Evolutionary conservation across 2,888 invertebrate genomes (phyloP).

Genomic region (Xanthorhoe designata): DNA sequence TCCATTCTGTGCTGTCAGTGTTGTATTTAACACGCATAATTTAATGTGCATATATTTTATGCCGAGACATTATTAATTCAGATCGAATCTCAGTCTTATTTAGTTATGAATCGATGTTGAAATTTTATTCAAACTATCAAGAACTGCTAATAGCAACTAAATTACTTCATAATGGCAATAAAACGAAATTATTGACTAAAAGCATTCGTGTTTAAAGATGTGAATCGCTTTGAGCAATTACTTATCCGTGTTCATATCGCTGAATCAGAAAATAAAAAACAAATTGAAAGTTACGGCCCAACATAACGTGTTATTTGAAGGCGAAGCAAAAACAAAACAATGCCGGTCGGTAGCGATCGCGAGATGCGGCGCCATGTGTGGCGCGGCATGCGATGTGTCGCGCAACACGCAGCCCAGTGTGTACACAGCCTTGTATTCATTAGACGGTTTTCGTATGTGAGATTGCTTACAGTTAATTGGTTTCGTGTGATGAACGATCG

Average conservation of each 20-base stretch:
- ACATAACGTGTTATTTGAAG: conserved; percentile 57
- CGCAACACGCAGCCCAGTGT: conserved; percentile 27
- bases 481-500: conserved; percentile 17
- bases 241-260: conserved; percentile 68
- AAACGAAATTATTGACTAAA: conserved; percentile 47
- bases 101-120: conserved; percentile 28
- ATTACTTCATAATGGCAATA: conserved; percentile 37
- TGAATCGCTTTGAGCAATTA: conserved; percentile 63
- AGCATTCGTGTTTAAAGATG: conserved; percentile 50
- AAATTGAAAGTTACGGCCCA: conserved; percentile 64
- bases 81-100: conserved; percentile 24
- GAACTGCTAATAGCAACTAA: conserved; percentile 35
- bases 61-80: conserved; percentile 30
- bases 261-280: conserved; percentile 64
- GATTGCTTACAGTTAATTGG: conserved; percentile 30
- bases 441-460: conserved; percentile 33
- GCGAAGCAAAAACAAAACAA: conserved; percentile 66
- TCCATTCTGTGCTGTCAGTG: conserved; percentile 36
- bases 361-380: conserved; percentile 50
- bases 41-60: conserved; percentile 30
- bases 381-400: conserved; percentile 46
- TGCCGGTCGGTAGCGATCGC: conserved; percentile 64
- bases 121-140: conserved; percentile 30
- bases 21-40: conserved; percentile 35
- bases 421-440: conserved; percentile 40